These are phyloP conservation scores for Gallinago stenura DNA, from an alignment of 2,797 vertebrate species.

Conservation along the genomic window DNA sequence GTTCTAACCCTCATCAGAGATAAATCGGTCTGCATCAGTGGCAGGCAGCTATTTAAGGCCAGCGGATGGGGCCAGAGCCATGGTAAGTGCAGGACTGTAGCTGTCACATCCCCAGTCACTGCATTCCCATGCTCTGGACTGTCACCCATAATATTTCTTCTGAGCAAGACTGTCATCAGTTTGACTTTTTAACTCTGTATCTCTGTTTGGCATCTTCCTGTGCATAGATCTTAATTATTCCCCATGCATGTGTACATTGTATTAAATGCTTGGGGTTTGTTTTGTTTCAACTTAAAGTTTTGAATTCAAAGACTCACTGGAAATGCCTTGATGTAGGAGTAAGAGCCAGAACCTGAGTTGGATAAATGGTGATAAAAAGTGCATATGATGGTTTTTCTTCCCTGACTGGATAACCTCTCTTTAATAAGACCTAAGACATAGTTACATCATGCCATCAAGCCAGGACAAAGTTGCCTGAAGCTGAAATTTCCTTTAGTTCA, in stretches of 20 bases:
- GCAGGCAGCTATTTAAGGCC: constrained; percentile 1
- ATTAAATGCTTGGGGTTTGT: neutral
- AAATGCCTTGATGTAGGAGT: neutral
- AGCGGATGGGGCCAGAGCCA: constrained; percentile 53
- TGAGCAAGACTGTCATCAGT: neutral
- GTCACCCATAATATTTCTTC: neutral
- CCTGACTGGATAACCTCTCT: neutral
- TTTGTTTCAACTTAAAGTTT: neutral
- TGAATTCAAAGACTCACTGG: neutral
- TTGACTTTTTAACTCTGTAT: neutral
- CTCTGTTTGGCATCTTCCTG: neutral
- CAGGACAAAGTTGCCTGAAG: neutral
- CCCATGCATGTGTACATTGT: neutral
- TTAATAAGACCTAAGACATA: neutral
- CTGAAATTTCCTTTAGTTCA: neutral
- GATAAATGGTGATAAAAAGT: neutral
- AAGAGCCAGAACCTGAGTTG: neutral
- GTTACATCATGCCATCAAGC: neutral
- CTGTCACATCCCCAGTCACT: neutral
- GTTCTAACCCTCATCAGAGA: neutral
- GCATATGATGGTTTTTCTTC: neutral
- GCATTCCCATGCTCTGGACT: neutral
- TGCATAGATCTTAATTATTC: neutral
- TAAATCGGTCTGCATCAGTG: constrained; percentile 57
- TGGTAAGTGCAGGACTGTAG: neutral